Evolutionary conservation across 2,113 vertebrate species (phyloP).

Genomic region (Picathartes gymnocephalus): DNA sequence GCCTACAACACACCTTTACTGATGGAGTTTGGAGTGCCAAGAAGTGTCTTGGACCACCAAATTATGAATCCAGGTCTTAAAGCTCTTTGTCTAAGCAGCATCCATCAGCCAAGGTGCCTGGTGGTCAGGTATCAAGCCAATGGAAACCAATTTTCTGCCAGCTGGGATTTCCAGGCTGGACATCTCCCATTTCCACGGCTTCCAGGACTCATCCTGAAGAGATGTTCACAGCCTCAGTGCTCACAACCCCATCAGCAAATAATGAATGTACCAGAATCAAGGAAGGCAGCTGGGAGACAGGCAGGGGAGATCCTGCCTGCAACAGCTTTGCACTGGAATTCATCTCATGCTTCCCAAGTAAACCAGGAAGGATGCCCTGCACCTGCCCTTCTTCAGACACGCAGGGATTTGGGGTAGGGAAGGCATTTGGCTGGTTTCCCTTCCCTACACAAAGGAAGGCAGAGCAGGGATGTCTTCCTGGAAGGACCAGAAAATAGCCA

Average conservation of each 20-base stretch:
- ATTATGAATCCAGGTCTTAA: not conserved
- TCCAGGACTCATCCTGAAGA: not conserved
- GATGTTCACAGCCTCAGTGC: fast-evolving
- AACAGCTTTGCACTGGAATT: fast-evolving
- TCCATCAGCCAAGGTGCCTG: not conserved
- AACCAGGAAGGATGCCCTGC: not conserved
- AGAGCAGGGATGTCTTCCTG: slow-evolving; percentile 20
- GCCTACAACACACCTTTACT: not conserved
- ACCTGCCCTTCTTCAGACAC: not conserved
- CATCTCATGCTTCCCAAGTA: not conserved
- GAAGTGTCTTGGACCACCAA: not conserved
- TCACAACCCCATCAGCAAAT: not conserved
- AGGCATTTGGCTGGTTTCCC: not conserved
- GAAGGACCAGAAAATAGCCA: slow-evolving; percentile 5
- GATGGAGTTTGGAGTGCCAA: fast-evolving
- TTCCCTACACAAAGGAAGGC: not conserved
- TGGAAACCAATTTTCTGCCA: not conserved
- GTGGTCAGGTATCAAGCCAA: too few species aligned
- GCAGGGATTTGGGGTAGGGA: not conserved
- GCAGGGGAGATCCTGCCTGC: not conserved
- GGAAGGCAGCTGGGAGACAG: fast-evolving
- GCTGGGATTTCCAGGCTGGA: not conserved
- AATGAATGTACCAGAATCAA: not conserved
- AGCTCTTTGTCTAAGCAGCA: not conserved
- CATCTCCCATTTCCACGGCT: not conserved